phyloP scores from a whole-genome alignment of 2,797 vertebrate genomes.

The Ptychadena robeensis region DNA sequence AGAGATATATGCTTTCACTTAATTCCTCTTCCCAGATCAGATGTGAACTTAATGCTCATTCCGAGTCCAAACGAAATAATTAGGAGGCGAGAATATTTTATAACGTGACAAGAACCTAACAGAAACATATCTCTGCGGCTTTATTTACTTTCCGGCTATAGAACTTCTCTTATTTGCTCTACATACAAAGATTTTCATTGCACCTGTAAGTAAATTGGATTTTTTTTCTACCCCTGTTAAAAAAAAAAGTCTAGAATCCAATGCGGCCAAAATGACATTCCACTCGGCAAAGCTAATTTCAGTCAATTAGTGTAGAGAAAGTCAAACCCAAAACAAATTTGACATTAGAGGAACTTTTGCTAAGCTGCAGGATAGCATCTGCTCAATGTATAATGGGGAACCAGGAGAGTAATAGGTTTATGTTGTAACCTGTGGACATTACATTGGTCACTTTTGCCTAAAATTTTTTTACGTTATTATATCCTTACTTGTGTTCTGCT shows the following conservation, averaged over 20 bases:
- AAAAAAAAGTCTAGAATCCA: neutral
- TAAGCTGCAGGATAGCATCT: neutral
- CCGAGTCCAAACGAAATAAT: constrained; percentile 16
- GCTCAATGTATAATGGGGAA: neutral
- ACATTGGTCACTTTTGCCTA: too few relatives aligned
- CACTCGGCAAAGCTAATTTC: neutral
- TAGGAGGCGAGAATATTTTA: constrained; percentile 9
- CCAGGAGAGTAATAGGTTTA: neutral
- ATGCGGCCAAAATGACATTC: neutral
- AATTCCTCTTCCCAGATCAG: constrained; percentile 28
- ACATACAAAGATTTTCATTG: neutral
- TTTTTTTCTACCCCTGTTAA: neutral
- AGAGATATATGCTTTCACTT: constrained; percentile 4
- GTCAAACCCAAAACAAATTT: neutral
- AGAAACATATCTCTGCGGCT: neutral
- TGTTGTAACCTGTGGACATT: neutral
- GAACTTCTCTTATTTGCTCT: neutral
- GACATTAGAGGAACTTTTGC: neutral
- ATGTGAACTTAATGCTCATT: constrained; percentile 15
- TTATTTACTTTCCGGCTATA: neutral
- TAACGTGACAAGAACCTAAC: constrained; percentile 8
- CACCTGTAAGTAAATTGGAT: constrained; percentile 1
- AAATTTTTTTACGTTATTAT: too few relatives aligned
- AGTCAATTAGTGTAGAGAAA: neutral
- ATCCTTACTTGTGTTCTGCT: too few relatives aligned